Base-by-base conservation (phyloP, 1,140 invertebrate genomes). In the Schlechtendalia chinensis region DNA sequence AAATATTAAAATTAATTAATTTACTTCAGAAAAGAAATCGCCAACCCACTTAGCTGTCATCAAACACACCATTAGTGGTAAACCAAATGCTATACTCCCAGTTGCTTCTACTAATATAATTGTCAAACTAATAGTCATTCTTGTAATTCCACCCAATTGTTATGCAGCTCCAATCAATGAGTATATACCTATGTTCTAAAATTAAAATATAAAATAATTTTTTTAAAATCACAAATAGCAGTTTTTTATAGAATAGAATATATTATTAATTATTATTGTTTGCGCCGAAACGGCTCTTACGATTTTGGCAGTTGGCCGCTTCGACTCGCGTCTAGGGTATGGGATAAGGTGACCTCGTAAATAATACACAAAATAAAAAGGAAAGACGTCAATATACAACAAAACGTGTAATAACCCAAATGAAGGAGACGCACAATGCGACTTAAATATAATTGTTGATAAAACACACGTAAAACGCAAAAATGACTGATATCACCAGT, bases 11-110 rank as follows among this genome's bases (percentile, higher is more conserved):
- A 53, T 14, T 2, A 53, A 29, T 32, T n/a, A 22, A 45, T 67
- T 45, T 87, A 94, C 95, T 88, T 98, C 96, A 83, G 95, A 98
- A 84, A 99, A 99, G 86, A 94, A 96, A 86, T 99, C 97, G 11
- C 96, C 98, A 10, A 96, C 92, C 94, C 96, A 99, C 86, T 99
- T 99, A 32, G 98, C 94, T 83, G 93, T 93, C 83, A 99, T 94
- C 1, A 99, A 87, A 6, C 95, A 93, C 82, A 98, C 90, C 88
- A 98, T 98, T 22, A 96, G 88, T 0, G 93, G 90, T 56, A 95
- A 87, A 82, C 96, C 96, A 85, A 99, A 96, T 16, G 93, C 91
- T 81, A 98, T 96, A 86, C 97, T 95, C 67, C 97, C 96, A 10
- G 96, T 98, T 39, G 96, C 94, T 89, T 98, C 97, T 84, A 98